Base-by-base conservation (phyloP, 2,113 vertebrate genomes). In the Chascanopsetta lugubris region DNA sequence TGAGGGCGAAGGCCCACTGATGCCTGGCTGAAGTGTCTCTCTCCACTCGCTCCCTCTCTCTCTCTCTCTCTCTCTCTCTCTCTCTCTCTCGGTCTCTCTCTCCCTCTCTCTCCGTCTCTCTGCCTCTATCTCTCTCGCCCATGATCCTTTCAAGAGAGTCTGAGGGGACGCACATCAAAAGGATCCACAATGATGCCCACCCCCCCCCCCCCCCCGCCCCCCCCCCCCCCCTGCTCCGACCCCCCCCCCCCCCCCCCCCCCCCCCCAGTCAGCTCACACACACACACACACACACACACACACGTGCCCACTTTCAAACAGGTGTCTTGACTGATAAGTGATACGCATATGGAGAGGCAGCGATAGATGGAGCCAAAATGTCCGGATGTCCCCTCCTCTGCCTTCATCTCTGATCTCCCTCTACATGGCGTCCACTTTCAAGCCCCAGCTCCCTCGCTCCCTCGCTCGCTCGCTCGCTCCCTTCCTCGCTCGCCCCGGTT, bases 111-210 rank as follows among this genome's bases (percentile, higher is more conserved):
- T n/a, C n/a, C n/a, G n/a, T n/a, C n/a, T n/a, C n/a, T n/a, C n/a
- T n/a, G n/a, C n/a, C n/a, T n/a, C n/a, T 42, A 3, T n/a, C 48
- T 70, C 46, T 69, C 70, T 64, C 75, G 62, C 53, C 72, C 55
- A 36, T 59, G 67, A 71, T 87, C 89, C 87, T 93, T 92, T 90
- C 90, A 92, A 87, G 87, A 85, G 82, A 88, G 80, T 85, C 80
- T 84, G 72, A 83, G 87, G n/a, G 89, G 87, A 83, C 65, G 73
- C 72, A 84, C 84, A 93, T 92, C 90, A 93, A 93, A 93, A 87
- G 71, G 68, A 83, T 72, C 78, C 80, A 80, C 88, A 77, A 71
- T 90, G 88, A 91, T 83, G 80, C 82, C 34, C 86, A 84, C 45
- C 80, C 12, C 48, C 26, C 74, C 80, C 79, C 88, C 89, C 86